A percentile compares a stretch with the other conserved stretches of the same genome.
phyloP scores from a whole-genome alignment of 2,113 vertebrate species.

The Psammodynastes pulverulentus region DNA sequence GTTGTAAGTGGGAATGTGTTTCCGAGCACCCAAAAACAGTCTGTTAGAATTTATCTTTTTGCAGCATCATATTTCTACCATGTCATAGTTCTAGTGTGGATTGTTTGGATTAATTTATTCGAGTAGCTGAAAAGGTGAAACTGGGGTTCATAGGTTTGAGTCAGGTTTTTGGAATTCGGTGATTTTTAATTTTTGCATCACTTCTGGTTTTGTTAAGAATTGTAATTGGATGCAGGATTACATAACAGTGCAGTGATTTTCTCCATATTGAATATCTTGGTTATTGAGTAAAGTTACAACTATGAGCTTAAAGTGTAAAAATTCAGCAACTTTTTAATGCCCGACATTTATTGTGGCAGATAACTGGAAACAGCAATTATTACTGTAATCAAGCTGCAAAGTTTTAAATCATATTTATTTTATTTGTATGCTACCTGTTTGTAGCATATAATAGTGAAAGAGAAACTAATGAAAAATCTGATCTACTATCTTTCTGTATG shows the following conservation, averaged over 20 bases:
- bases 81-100: background rate
- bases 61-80: background rate
- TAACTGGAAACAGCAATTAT: background rate
- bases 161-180: background rate
- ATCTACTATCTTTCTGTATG: background rate
- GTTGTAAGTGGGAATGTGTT: background rate
- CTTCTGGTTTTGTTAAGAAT: background rate
- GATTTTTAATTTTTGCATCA: background rate
- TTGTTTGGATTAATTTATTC: background rate
- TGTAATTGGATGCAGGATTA: background rate
- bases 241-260: background rate
- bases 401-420: slow-evolving; percentile 20
- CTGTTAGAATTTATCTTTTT: background rate
- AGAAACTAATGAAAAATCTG: background rate
- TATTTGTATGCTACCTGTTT: background rate
- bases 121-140: background rate
- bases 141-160: background rate
- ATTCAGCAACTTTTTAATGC: background rate
- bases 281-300: background rate
- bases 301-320: background rate
- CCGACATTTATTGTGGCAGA: background rate
- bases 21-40: background rate
- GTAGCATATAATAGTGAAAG: background rate
- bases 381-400: background rate
- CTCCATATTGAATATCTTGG: background rate